Base-by-base conservation (phyloP, 2,797 vertebrate genomes). In the Lycodopsis pacificus region DNA sequence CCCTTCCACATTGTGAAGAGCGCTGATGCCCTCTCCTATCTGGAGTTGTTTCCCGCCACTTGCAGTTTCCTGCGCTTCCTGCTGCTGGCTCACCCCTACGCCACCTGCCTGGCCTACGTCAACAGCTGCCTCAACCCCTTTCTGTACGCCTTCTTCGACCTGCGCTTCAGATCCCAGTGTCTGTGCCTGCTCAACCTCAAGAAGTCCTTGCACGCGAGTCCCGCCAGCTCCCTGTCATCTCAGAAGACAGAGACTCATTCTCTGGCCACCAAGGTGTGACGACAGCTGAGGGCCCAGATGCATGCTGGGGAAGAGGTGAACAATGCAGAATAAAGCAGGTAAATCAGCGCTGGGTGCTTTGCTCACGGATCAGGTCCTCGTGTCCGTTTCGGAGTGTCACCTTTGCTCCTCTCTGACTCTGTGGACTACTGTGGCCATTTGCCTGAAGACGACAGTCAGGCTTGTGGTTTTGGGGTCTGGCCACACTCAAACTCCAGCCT, bases 91-190 rank as follows among this genome's bases (percentile, higher is more conserved):
- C 96, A 97, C 80, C 97, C 97, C 0, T 97, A 97, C 2, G 95
- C 95, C 85, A 97, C 96, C 86, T 97, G 97, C 90, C 93, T 97
- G 87, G 97, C 96, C 66, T 97, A 97, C 87, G 20, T 97, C 89
- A 97, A 97, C 95, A 97, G 97, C 92, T 97, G 97, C 92, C 93
- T 97, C 82, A 98, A 97, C 90, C 97, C 97, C 0, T 93, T 97
- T 77, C 97, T 97, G 3, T 98, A 97, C 9, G 97, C 95, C 88
- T 96, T 97, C 94, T 95, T 97, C 49, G 96, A 97, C 95, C 77
- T 96, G 83, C 94, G 94, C 86, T 98, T 97, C 90, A 94, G 95
- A 61, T 93, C 95, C 65, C 96, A 95, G 90, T 97, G 96, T 70
- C 93, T 95, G 49, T 95, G 89, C 54, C 90, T 96, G 8, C 96